A percentile compares a stretch with the other conserved stretches of the same genome.
Evolutionary conservation across 2,797 vertebrate genomes (phyloP).

Genomic region (Xerus rutilus): DNA sequence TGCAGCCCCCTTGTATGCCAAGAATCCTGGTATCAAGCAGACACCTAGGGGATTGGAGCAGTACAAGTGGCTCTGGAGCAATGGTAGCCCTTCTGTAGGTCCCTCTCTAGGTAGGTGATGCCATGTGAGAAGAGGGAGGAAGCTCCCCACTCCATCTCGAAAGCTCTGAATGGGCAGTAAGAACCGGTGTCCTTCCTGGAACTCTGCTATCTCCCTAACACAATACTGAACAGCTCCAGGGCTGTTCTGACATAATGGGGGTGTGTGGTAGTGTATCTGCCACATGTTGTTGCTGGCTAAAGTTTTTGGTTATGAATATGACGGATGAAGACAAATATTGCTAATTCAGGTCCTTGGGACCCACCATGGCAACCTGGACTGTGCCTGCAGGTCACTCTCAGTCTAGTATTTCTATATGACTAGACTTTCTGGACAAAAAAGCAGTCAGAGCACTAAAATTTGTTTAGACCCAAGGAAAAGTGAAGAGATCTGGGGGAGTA

Average conservation of each 20-base stretch:
- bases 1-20: neutral
- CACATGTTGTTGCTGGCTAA: conserved; percentile 16
- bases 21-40: neutral
- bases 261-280: neutral
- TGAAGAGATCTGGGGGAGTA: neutral
- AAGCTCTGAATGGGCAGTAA: neutral
- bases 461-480: neutral
- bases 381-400: neutral
- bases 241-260: neutral
- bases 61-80: neutral
- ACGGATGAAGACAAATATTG: conserved; percentile 15
- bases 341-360: conserved; percentile 3
- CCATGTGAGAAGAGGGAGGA: neutral
- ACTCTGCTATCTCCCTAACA: neutral
- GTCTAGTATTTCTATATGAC: neutral
- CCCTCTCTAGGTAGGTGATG: neutral
- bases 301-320: neutral
- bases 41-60: neutral
- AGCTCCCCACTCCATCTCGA: neutral
- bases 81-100: neutral
- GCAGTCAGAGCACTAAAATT: neutral
- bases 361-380: neutral
- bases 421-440: conserved; percentile 26
- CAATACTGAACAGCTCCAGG: neutral
- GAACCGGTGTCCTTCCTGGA: neutral